Evolutionary conservation across 2,888 invertebrate genomes (phyloP).

Genomic region (Andrena marginata): DNA sequence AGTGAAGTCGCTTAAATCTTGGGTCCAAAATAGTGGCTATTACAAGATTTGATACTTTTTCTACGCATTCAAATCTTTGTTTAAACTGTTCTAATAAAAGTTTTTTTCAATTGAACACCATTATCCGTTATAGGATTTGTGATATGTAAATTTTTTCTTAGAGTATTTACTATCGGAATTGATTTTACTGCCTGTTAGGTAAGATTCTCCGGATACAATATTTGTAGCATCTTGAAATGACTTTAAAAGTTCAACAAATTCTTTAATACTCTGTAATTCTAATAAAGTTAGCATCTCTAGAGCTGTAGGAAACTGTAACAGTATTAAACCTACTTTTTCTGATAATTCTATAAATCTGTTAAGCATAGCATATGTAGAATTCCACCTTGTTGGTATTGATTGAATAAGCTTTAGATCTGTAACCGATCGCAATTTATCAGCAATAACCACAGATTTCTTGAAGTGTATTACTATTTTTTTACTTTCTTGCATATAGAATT

Average conservation of each 20-base stretch:
- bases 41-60: too few species aligned
- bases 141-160: neutral
- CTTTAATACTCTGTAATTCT: slow-evolving; percentile 7
- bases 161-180: neutral
- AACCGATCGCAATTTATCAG: slow-evolving; percentile 4
- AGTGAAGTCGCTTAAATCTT: too few species aligned
- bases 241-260: neutral
- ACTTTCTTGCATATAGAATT: neutral
- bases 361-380: slow-evolving; percentile 31
- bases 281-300: slow-evolving; percentile 17
- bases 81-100: too few species aligned
- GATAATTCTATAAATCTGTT: slow-evolving; percentile 15
- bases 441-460: slow-evolving; percentile 31
- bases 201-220: neutral
- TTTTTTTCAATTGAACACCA: too few species aligned
- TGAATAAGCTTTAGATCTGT: slow-evolving; percentile 21
- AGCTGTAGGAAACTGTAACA: slow-evolving; percentile 3
- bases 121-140: too few species aligned
- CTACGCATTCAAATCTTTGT: too few species aligned
- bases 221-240: neutral
- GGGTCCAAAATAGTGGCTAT: too few species aligned
- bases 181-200: neutral
- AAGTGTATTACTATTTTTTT: slow-evolving; percentile 23
- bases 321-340: slow-evolving; percentile 10
- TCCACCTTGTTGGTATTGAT: slow-evolving; percentile 22